phyloP scores from a whole-genome alignment of 2,113 vertebrate genomes.

The Mobula birostris region DNA sequence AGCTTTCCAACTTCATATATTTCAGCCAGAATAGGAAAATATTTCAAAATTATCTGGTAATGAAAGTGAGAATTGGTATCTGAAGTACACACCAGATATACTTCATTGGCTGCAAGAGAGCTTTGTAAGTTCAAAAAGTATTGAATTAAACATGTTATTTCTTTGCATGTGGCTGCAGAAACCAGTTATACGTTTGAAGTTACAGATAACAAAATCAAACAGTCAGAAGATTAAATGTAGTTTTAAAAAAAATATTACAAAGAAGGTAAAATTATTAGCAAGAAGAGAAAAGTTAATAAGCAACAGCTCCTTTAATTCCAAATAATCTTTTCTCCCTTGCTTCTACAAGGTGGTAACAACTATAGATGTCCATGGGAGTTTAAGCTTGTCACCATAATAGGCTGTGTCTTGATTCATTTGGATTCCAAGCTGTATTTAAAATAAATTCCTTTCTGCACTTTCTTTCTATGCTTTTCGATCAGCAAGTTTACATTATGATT shows the following conservation, averaged over 20 bases:
- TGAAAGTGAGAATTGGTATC: not conserved
- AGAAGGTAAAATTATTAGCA: not conserved
- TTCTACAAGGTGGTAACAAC: not conserved
- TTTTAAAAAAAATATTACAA: not conserved
- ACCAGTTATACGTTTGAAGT: not conserved
- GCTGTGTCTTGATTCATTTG: conserved; percentile 15
- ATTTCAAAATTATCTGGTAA: not conserved
- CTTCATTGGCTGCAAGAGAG: no score
- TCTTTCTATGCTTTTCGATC: not conserved
- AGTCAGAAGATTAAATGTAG: not conserved
- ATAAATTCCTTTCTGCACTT: not conserved
- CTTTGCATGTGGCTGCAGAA: not conserved
- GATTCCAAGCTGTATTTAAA: not conserved
- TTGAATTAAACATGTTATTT: not conserved
- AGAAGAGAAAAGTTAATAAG: not conserved
- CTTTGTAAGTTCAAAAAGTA: no score
- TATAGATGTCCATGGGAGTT: not conserved
- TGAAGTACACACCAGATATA: not conserved
- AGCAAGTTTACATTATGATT: not conserved
- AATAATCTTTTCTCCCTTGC: not conserved
- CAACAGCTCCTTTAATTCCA: not conserved
- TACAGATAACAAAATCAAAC: not conserved
- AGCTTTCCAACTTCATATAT: not conserved
- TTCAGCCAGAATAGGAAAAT: not conserved
- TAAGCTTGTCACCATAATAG: not conserved